A percentile compares a stretch with the other conserved stretches of the same genome.
Conservation (phyloP, 2,113 vertebrate genomes). For the Clarias macrocephalus region DNA sequence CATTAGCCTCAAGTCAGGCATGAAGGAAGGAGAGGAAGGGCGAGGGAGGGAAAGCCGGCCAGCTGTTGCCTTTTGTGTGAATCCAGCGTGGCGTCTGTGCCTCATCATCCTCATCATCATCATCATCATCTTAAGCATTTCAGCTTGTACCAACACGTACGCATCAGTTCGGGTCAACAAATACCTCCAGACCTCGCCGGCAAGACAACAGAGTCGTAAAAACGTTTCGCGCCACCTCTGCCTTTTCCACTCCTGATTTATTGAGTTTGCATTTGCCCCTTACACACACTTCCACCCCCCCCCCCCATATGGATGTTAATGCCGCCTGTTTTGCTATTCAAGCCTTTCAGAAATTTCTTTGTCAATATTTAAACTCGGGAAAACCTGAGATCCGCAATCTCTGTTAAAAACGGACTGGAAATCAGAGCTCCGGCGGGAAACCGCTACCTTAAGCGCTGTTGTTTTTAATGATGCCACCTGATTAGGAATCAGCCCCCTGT, state of each 20-base stretch:
- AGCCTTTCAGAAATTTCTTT: slow-evolving; percentile 32
- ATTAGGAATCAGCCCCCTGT: slow-evolving; percentile 76
- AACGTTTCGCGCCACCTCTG: slow-evolving; percentile 48
- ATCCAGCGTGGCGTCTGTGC: slow-evolving; percentile 74
- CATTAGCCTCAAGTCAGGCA: slow-evolving; percentile 82
- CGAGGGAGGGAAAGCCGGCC: slow-evolving; percentile 56
- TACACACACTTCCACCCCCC: slow-evolving; percentile 18
- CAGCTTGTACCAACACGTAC: neutral
- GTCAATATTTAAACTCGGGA: slow-evolving; percentile 42
- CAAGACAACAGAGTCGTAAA: slow-evolving; percentile 59
- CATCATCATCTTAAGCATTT: neutral
- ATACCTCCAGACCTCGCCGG: slow-evolving; percentile 26
- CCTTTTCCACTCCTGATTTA: slow-evolving; percentile 61
- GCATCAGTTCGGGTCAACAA: neutral
- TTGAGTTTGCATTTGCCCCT: slow-evolving; percentile 40
- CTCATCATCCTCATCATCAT: slow-evolving; percentile 20
- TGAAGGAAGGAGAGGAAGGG: slow-evolving; percentile 66
- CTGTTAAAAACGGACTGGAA: slow-evolving; percentile 43
- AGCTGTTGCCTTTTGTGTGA: slow-evolving; percentile 81
- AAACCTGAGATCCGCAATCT: slow-evolving; percentile 17
- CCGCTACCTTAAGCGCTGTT: slow-evolving; percentile 20
- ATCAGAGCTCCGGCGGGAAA: slow-evolving; percentile 28
- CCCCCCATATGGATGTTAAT: slow-evolving; percentile 48
- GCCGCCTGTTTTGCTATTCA: neutral
- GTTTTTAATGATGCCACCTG: slow-evolving; percentile 58